These are phyloP conservation scores for Campylomormyrus tamandua DNA, from an alignment of 2,113 vertebrate genomes.

Conservation along the genomic window DNA sequence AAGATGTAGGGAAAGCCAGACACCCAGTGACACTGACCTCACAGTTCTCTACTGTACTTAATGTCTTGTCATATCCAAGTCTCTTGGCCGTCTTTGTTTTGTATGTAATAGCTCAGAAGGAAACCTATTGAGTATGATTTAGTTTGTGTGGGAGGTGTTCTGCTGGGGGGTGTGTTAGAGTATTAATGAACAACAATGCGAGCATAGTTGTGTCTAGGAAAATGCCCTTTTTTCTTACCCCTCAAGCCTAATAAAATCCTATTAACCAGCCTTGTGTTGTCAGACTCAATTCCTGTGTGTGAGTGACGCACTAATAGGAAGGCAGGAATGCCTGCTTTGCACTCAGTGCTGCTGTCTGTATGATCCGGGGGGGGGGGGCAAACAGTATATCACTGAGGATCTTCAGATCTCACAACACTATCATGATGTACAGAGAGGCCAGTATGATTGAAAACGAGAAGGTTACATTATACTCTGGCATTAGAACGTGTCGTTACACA, in stretches of 20 bases:
- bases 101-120: neutral
- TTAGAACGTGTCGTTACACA: neutral
- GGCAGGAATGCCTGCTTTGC: neutral
- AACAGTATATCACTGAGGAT: neutral
- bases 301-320: neutral
- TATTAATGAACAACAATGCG: neutral
- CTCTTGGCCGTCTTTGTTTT: neutral
- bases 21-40: neutral
- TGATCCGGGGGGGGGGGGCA: neutral
- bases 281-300: neutral
- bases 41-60: neutral
- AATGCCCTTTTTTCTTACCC: neutral
- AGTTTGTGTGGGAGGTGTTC: neutral
- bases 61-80: neutral
- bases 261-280: neutral
- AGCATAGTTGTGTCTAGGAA: slow-evolving; percentile 4
- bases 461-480: neutral
- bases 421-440: neutral
- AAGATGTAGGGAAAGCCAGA: neutral
- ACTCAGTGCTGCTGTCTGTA: neutral
- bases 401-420: neutral
- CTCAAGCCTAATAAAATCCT: slow-evolving; percentile 2
- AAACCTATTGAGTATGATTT: neutral
- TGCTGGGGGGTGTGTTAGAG: slow-evolving; percentile 1
- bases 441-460: neutral